Evolutionary conservation across 2,113 vertebrate species (phyloP).

Genomic region (Hippocampus barbouri): DNA sequence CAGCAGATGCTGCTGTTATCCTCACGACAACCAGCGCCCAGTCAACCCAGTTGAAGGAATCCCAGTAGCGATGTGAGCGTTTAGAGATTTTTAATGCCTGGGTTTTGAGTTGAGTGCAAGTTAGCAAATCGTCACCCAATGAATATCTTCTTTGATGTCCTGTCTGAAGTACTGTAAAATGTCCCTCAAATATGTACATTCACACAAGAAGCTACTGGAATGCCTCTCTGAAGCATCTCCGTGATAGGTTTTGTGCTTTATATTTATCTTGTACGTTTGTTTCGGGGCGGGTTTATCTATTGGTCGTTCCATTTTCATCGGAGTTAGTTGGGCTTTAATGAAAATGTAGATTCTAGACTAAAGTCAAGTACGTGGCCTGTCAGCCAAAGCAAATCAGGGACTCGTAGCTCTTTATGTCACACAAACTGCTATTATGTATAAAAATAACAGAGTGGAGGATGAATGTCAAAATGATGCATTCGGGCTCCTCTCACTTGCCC

Average conservation of each 20-base stretch:
- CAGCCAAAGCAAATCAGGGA: conserved; percentile 76
- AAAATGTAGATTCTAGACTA: conserved; percentile 30
- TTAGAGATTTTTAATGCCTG: conserved; percentile 59
- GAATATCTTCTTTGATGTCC: conserved; percentile 61
- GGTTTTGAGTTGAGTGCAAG: conserved; percentile 57
- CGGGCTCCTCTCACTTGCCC: conserved; percentile 43
- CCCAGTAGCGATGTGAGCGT: conserved; percentile 60
- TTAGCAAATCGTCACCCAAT: conserved; percentile 52
- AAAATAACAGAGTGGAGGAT: conserved; percentile 60
- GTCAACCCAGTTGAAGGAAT: conserved; percentile 28
- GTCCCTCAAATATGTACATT: conserved; percentile 48
- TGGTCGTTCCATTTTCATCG: background rate
- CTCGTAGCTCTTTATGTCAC: conserved; percentile 70
- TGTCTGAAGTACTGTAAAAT: conserved; percentile 65
- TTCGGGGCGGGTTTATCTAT: conserved; percentile 27
- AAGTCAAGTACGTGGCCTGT: conserved; percentile 53
- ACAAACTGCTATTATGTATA: conserved; percentile 67
- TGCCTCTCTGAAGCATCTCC: conserved; percentile 44
- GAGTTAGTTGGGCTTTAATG: conserved; percentile 32
- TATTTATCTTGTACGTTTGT: conserved; percentile 46
- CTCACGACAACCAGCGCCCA: background rate
- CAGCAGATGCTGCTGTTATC: background rate
- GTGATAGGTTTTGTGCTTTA: conserved; percentile 48
- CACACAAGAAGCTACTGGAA: conserved; percentile 51
- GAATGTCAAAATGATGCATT: conserved; percentile 48